These are phyloP conservation scores for Sinodicranocentrus sp. DNA, from an alignment of 2,888 invertebrate genomes.

Conservation along the genomic window DNA sequence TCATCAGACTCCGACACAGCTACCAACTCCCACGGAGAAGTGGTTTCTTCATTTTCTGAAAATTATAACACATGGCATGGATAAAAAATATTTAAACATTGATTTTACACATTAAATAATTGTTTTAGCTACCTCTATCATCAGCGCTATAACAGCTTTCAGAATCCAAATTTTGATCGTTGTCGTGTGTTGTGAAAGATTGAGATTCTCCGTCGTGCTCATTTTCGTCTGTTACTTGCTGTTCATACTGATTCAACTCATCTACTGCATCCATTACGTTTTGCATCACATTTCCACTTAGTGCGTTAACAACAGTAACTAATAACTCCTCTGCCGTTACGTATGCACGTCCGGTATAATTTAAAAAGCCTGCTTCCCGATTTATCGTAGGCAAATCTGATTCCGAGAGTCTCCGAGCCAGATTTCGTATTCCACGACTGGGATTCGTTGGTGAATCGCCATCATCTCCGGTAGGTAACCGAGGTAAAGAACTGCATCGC, in stretches of 20 bases:
- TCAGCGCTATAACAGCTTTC: too few species aligned
- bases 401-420: conserved; percentile 81
- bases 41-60: conserved; percentile 8
- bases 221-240: background rate
- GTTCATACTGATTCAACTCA: conserved; percentile 72
- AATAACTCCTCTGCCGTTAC: conserved; percentile 88
- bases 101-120: too few species aligned
- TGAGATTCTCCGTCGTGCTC: too few species aligned
- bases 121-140: too few species aligned
- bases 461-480: conserved; percentile 74
- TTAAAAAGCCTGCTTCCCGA: conserved; percentile 87
- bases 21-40: conserved; percentile 58
- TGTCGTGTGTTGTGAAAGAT: too few species aligned
- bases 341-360: background rate
- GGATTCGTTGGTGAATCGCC: conserved; percentile 77
- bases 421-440: conserved; percentile 31
- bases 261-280: conserved; percentile 75
- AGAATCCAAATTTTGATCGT: too few species aligned
- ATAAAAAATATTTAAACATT: too few species aligned
- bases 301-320: conserved; percentile 87
- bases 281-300: conserved; percentile 80
- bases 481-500: conserved; percentile 78
- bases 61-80: too few species aligned
- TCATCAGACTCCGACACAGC: conserved; percentile 70
- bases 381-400: conserved; percentile 89